Evolutionary conservation across 2,113 vertebrate species (phyloP).

Genomic region (Perca schrenkii): DNA sequence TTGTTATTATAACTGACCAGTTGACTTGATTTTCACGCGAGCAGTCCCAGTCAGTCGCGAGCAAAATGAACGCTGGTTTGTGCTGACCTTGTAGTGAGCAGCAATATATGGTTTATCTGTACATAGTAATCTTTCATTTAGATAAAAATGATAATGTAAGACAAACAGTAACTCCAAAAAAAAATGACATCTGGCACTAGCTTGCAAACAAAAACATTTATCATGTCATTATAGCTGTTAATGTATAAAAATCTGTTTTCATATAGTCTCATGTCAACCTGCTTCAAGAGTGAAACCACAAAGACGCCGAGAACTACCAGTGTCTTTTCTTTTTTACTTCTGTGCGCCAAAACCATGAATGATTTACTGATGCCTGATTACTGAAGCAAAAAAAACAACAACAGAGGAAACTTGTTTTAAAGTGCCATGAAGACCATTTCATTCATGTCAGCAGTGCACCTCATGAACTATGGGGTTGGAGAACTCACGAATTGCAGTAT

Average conservation of each 20-base stretch:
- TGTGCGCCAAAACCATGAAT: constrained; percentile 64
- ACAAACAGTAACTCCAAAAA: constrained; percentile 52
- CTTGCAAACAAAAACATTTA: constrained; percentile 54
- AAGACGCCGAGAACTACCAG: background rate
- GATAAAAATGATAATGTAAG: constrained; percentile 57
- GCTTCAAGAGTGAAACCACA: constrained; percentile 36
- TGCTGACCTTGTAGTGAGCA: constrained; percentile 41
- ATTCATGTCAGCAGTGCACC: constrained; percentile 43
- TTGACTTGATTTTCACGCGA: constrained; percentile 27
- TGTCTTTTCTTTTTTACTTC: constrained; percentile 43
- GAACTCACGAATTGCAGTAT: constrained; percentile 65
- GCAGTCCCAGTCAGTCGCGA: background rate
- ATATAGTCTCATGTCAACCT: constrained; percentile 30
- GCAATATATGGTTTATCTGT: constrained; percentile 73
- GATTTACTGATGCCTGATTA: constrained; percentile 69
- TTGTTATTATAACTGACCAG: constrained; percentile 14
- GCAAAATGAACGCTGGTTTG: constrained; percentile 41
- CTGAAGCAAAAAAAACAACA: constrained; percentile 52
- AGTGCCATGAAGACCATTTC: constrained; percentile 78
- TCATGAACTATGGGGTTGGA: constrained; percentile 45
- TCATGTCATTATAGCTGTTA: constrained; percentile 36
- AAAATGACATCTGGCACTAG: constrained; percentile 28
- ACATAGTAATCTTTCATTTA: constrained; percentile 73
- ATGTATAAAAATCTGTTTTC: constrained; percentile 50
- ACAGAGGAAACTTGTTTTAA: constrained; percentile 49